Evolutionary conservation across 2,113 vertebrate genomes (phyloP).

Genomic region (Entelurus aequoreus): DNA sequence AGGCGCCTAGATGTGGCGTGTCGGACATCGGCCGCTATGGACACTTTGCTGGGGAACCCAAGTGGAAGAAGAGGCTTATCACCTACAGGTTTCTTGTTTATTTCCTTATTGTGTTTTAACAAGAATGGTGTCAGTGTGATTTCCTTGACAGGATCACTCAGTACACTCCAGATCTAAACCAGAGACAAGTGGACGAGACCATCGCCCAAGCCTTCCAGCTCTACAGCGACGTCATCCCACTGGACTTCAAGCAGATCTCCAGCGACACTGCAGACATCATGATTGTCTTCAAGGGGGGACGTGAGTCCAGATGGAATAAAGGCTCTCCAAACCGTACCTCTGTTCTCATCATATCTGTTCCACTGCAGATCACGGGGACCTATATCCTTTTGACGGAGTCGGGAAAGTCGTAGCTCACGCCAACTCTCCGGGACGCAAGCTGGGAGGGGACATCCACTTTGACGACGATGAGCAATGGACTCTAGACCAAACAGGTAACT

Average conservation of each 20-base stretch:
- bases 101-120: not conserved
- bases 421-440: constrained; percentile 48
- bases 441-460: constrained; percentile 73
- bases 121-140: not conserved
- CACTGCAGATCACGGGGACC: constrained; percentile 68
- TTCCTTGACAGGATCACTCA: constrained; percentile 54
- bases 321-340: not conserved
- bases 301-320: constrained; percentile 39
- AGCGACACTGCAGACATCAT: constrained; percentile 64
- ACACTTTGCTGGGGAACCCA: constrained; percentile 67
- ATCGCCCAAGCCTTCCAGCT: constrained; percentile 64
- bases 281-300: constrained; percentile 65
- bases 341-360: not conserved
- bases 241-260: constrained; percentile 63
- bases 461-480: constrained; percentile 75
- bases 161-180: constrained; percentile 61
- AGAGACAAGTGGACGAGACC: constrained; percentile 51
- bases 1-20: constrained; percentile 64
- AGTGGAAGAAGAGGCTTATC: constrained; percentile 68
- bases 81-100: constrained; percentile 66
- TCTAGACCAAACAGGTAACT: constrained; percentile 49
- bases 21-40: constrained; percentile 66
- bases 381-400: constrained; percentile 67
- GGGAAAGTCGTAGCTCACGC: constrained; percentile 69
- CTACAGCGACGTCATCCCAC: constrained; percentile 69